A percentile compares a stretch with the other conserved stretches of the same genome.
These are phyloP conservation scores for Peromyscus nudipes DNA, from an alignment of 2,797 vertebrate genomes.

Conservation along the genomic window DNA sequence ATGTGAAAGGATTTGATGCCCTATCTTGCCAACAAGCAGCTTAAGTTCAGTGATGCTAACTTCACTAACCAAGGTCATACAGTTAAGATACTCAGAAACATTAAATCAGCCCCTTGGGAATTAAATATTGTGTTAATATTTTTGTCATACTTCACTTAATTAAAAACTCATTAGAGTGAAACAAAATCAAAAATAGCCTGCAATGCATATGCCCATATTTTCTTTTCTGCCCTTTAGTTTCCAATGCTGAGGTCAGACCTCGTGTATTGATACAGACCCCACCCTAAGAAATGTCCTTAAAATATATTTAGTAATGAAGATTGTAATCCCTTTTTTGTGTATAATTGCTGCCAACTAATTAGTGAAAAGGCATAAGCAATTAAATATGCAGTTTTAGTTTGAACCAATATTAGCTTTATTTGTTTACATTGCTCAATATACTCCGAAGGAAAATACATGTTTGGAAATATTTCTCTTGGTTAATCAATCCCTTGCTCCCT, in stretches of 20 bases:
- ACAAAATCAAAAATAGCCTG: not conserved
- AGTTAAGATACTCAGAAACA: not conserved
- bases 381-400: constrained; percentile 66
- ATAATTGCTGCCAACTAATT: constrained; percentile 72
- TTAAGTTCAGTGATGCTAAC: constrained; percentile 32
- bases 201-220: not conserved
- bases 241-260: not conserved
- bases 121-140: not conserved
- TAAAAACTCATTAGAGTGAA: constrained; percentile 12
- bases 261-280: not conserved
- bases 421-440: constrained; percentile 61
- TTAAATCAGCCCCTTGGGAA: constrained; percentile 1
- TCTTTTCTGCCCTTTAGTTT: not conserved
- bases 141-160: constrained; percentile 47
- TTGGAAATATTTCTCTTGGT: constrained; percentile 59
- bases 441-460: constrained; percentile 44
- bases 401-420: constrained; percentile 68
- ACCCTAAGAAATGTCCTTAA: constrained; percentile 17
- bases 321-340: not conserved
- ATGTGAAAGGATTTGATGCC: constrained; percentile 5
- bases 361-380: constrained; percentile 65
- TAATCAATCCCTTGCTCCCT: not conserved
- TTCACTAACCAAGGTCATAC: not conserved
- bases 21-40: not conserved
- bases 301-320: constrained; percentile 53